phyloP scores from a whole-genome alignment of 1,140 invertebrate genomes.

The Penaeus japonicus region DNA sequence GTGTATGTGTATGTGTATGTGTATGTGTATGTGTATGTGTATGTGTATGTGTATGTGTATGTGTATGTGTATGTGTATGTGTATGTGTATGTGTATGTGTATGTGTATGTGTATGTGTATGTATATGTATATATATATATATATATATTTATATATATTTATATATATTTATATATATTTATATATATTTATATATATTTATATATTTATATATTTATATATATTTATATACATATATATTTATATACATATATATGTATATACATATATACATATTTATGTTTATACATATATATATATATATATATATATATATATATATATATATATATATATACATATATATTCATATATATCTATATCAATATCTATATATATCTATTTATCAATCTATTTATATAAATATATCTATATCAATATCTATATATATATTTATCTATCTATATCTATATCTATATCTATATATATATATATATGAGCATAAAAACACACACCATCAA shows the following conservation, averaged over 20 bases:
- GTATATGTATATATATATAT: slow-evolving; percentile 34
- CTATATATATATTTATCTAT: too few species aligned
- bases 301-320: slow-evolving; percentile 9
- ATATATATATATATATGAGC: too few species aligned
- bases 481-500: too few species aligned
- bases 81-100: too few species aligned
- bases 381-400: too few species aligned
- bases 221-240: background rate
- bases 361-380: background rate
- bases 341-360: background rate
- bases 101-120: too few species aligned
- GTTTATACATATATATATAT: slow-evolving; percentile 11
- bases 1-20: too few species aligned
- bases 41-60: too few species aligned
- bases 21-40: too few species aligned
- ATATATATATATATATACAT: background rate
- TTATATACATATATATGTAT: background rate
- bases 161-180: slow-evolving; percentile 9
- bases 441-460: too few species aligned
- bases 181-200: background rate
- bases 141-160: slow-evolving; percentile 61
- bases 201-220: background rate
- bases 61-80: too few species aligned
- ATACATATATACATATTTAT: background rate
- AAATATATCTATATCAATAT: too few species aligned